Conservation (phyloP, 2,113 vertebrate species). For the Leucopsar rothschildi region DNA sequence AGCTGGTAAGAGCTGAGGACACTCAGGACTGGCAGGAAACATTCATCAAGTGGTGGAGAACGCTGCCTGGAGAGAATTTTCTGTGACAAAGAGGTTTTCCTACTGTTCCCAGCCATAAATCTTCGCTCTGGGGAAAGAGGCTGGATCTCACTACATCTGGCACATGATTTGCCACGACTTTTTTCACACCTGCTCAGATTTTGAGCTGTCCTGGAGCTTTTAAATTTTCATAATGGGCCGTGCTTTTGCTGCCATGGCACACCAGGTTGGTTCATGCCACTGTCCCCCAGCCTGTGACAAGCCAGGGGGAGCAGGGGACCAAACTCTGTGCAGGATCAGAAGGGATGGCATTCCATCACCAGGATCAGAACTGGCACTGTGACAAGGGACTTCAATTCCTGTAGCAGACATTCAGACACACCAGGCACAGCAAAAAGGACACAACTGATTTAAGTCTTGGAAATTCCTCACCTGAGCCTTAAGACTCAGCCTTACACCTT, state of each 20-base stretch:
- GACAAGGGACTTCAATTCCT: not conserved
- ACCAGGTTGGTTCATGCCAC: rapidly evolving
- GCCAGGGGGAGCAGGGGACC: not conserved
- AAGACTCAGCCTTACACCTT: not conserved
- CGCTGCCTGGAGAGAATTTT: not conserved
- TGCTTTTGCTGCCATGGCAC: not conserved
- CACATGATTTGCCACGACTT: rapidly evolving
- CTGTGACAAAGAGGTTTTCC: not conserved
- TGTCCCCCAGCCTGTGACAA: not conserved
- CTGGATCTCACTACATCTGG: not conserved
- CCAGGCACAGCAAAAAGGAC: not conserved
- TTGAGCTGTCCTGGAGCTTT: not conserved
- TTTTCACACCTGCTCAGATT: not conserved
- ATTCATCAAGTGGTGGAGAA: not conserved
- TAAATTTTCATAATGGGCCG: rapidly evolving
- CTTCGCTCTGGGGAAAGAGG: not conserved
- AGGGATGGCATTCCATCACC: rapidly evolving
- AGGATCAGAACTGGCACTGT: not conserved
- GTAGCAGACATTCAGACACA: not conserved
- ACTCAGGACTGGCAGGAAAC: not conserved
- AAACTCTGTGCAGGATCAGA: not conserved
- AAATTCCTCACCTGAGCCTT: not conserved
- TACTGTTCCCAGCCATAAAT: not conserved
- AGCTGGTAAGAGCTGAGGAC: not conserved
- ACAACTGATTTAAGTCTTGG: not conserved